Percentiles rank a stretch among this genome's conserved stretches.
These are phyloP conservation scores for Alviniconcha marisindica DNA, from an alignment of 1,140 invertebrate genomes.

Conservation along the genomic window DNA sequence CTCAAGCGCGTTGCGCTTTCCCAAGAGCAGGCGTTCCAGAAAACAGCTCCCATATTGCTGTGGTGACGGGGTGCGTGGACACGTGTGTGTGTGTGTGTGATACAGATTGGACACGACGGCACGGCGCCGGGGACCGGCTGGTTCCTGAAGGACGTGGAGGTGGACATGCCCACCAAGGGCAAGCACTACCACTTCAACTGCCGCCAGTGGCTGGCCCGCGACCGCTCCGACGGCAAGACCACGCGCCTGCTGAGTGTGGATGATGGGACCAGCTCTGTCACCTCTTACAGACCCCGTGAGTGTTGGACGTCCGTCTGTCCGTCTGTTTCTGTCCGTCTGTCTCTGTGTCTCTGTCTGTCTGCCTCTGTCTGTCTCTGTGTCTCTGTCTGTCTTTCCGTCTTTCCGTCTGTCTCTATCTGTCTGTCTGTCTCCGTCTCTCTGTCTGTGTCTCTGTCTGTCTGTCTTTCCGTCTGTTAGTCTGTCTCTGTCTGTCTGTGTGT, in stretches of 20 bases:
- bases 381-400: background rate
- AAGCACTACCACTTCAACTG: conserved; percentile 73
- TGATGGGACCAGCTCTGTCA: conserved; percentile 71
- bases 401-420: too few species aligned
- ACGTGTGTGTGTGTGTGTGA: too few species aligned
- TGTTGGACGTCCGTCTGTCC: too few species aligned
- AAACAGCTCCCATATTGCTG: too few species aligned
- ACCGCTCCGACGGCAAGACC: conserved; percentile 73
- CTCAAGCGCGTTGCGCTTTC: too few species aligned
- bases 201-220: conserved; percentile 72
- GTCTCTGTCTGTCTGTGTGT: background rate
- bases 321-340: background rate
- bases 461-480: background rate
- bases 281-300: conserved; percentile 73
- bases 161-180: conserved; percentile 75
- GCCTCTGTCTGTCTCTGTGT: background rate
- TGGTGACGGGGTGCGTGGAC: too few species aligned
- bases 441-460: too few species aligned
- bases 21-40: too few species aligned
- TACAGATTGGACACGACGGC: conserved; percentile 74
- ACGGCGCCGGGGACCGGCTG: conserved; percentile 70
- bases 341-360: background rate
- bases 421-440: too few species aligned
- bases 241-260: conserved; percentile 67
- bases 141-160: conserved; percentile 73